Percentiles rank a stretch among this genome's conserved stretches.
Conservation (phyloP, 2,797 vertebrate genomes). For the Lithobates sylvaticus region DNA sequence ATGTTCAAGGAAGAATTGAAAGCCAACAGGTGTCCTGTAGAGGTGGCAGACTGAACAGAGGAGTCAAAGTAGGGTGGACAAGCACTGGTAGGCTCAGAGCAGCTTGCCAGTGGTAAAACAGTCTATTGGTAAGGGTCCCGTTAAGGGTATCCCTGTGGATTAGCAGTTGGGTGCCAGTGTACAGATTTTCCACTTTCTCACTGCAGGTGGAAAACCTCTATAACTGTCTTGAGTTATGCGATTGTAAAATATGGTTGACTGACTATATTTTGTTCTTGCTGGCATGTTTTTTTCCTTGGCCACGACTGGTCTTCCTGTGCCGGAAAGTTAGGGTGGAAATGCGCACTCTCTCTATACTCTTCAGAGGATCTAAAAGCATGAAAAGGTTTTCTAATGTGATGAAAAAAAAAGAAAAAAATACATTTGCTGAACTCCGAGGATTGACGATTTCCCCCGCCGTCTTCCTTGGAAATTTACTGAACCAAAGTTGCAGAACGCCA, state of each 20-base stretch:
- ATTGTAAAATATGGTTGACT: background rate
- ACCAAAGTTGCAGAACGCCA: slow-evolving; percentile 73
- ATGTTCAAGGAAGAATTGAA: background rate
- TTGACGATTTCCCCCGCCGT: slow-evolving; percentile 74
- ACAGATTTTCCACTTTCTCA: too few species aligned
- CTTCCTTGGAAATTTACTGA: slow-evolving; percentile 80
- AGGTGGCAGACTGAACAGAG: too few species aligned
- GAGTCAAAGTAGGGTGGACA: too few species aligned
- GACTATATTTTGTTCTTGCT: slow-evolving; percentile 20
- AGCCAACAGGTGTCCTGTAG: too few species aligned
- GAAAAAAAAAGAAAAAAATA: slow-evolving; percentile 66
- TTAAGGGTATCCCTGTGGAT: too few species aligned
- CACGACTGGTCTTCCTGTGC: slow-evolving; percentile 66
- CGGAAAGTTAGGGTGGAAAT: slow-evolving; percentile 62
- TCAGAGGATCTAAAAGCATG: slow-evolving; percentile 69
- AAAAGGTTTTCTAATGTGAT: slow-evolving; percentile 70
- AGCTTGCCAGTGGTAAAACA: too few species aligned
- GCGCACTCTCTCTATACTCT: slow-evolving; percentile 68
- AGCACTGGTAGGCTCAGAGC: too few species aligned
- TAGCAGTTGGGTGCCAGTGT: too few species aligned
- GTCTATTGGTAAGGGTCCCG: too few species aligned
- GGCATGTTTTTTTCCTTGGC: slow-evolving; percentile 62
- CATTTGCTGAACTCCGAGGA: slow-evolving; percentile 73
- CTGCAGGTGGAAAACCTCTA: too few species aligned
- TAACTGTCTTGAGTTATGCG: too few species aligned